Percentiles rank a stretch among this genome's conserved stretches.
Evolutionary conservation across 1,140 invertebrate genomes (phyloP).

Genomic region (Agraylea sexmaculata): DNA sequence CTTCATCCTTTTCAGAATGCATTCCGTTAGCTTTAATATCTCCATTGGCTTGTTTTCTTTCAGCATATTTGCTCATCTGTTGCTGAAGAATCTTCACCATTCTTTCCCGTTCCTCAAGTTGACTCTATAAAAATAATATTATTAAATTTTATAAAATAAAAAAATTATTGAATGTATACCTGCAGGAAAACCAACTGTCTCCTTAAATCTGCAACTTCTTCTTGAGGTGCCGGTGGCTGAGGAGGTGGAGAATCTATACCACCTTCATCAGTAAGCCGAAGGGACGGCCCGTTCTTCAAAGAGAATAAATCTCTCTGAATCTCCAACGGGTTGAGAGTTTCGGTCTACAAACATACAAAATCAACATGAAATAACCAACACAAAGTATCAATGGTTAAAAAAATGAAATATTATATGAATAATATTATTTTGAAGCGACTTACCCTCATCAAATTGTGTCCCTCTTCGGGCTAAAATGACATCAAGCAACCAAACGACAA

Average conservation of each 20-base stretch:
- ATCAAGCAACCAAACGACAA: too few relatives aligned
- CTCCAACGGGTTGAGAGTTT: conserved; percentile 80
- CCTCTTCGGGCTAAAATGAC: conserved; percentile 41
- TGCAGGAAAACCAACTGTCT: conserved; percentile 67
- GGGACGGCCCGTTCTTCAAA: conserved; percentile 66
- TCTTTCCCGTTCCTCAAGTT: conserved; percentile 39
- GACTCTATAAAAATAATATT: conserved; percentile 28
- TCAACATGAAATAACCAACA: conserved; percentile 6
- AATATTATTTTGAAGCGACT: conserved; percentile 23
- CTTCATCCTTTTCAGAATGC: conserved; percentile 33
- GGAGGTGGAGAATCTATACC: conserved; percentile 45
- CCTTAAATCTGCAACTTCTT: conserved; percentile 62
- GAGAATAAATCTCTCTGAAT: conserved; percentile 39
- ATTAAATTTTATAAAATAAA: neutral
- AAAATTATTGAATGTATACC: conserved; percentile 28
- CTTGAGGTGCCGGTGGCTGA: conserved; percentile 35
- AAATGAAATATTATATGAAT: neutral
- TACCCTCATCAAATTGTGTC: conserved; percentile 43
- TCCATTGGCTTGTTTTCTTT: conserved; percentile 12
- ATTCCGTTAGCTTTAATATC: conserved; percentile 26
- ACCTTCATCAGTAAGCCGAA: conserved; percentile 42
- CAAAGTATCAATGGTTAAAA: neutral
- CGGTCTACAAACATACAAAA: conserved; percentile 42
- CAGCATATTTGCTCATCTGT: conserved; percentile 32
- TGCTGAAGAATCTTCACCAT: conserved; percentile 38